Percentiles rank a stretch among this genome's conserved stretches.
These are phyloP conservation scores for Chaunax sp. DNA, from an alignment of 2,797 vertebrate species.

Conservation along the genomic window DNA sequence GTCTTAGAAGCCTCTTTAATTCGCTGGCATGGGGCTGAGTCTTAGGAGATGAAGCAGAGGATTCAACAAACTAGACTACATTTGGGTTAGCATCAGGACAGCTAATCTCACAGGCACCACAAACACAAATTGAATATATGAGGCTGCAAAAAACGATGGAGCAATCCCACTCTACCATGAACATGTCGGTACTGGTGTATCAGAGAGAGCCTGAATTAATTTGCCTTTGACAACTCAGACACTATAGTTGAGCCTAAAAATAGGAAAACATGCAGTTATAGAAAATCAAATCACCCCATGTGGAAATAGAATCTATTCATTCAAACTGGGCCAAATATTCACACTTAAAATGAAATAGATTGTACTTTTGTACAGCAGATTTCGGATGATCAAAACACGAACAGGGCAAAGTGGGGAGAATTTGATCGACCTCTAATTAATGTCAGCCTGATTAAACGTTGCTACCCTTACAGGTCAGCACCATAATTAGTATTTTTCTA, in stretches of 20 bases:
- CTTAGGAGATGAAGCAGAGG: slow-evolving; percentile 45
- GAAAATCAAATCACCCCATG: not conserved
- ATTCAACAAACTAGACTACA: slow-evolving; percentile 56
- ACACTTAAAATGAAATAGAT: not conserved
- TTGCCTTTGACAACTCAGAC: slow-evolving; percentile 3
- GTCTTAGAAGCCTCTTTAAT: slow-evolving; percentile 54
- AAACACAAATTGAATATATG: slow-evolving; percentile 6
- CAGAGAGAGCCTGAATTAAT: not conserved
- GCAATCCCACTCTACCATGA: slow-evolving; percentile 10
- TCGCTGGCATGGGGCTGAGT: slow-evolving; percentile 50
- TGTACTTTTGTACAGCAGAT: not conserved
- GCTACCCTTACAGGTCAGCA: no score
- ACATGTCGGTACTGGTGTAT: slow-evolving; percentile 3
- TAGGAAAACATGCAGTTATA: not conserved
- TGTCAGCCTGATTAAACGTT: slow-evolving; percentile 9
- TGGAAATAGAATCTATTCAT: not conserved
- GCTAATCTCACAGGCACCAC: slow-evolving; percentile 56
- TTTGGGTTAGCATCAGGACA: slow-evolving; percentile 61
- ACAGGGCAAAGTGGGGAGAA: slow-evolving; percentile 5
- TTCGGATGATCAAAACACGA: slow-evolving; percentile 16
- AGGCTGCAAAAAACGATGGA: slow-evolving; percentile 26
- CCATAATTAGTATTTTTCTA: no score
- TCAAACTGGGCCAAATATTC: not conserved
- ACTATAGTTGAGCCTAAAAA: slow-evolving; percentile 1
- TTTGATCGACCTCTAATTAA: slow-evolving; percentile 31